Evolutionary conservation across 2,797 vertebrate genomes (phyloP).

Genomic region (Sparus aurata): DNA sequence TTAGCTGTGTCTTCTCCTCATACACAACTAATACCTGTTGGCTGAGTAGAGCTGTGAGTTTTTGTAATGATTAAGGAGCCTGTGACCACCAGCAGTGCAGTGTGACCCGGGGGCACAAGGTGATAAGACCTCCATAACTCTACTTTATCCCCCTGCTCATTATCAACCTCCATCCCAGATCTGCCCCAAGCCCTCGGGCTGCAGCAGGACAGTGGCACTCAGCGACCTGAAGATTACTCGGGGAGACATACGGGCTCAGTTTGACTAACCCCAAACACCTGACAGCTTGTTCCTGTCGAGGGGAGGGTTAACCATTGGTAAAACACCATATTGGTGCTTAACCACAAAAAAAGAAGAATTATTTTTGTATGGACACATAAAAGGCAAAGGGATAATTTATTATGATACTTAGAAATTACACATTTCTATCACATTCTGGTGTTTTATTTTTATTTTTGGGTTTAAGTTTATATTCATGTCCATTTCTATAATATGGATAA

Average conservation of each 20-base stretch:
- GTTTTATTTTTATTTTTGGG: conserved; percentile 6
- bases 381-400: not conserved
- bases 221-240: conserved; percentile 69
- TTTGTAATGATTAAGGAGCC: conserved; percentile 52
- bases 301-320: conserved; percentile 14
- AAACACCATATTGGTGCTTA: conserved; percentile 2
- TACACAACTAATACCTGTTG: conserved; percentile 31
- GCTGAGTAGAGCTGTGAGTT: conserved; percentile 28
- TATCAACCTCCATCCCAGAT: conserved; percentile 78
- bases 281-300: conserved; percentile 46
- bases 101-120: conserved; percentile 78
- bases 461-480: conserved; percentile 9
- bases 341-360: conserved; percentile 14
- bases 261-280: conserved; percentile 61
- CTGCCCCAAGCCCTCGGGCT: conserved; percentile 69
- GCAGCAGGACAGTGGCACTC: conserved; percentile 42
- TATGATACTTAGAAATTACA: not conserved
- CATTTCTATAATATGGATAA: not conserved
- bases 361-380: not conserved
- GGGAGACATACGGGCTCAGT: conserved; percentile 70
- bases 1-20: not conserved
- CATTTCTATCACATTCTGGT: conserved; percentile 1
- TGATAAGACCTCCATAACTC: conserved; percentile 86
- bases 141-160: conserved; percentile 84
- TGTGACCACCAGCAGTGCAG: conserved; percentile 74